Evolutionary conservation across 2,797 vertebrate species (phyloP).

Genomic region (Florisuga fusca): DNA sequence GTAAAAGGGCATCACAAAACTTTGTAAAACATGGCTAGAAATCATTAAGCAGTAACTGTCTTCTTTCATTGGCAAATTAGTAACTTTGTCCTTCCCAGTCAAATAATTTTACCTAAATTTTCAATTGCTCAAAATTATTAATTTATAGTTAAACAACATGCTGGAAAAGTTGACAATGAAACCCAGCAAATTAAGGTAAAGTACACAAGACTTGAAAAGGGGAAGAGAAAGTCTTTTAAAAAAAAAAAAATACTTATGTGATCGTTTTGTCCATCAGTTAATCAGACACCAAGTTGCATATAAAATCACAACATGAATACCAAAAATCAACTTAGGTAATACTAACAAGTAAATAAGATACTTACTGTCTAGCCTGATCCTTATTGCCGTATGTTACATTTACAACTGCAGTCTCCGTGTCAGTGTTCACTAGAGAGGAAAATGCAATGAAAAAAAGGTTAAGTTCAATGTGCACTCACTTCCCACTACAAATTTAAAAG

Average conservation of each 20-base stretch:
- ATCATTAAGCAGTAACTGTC: neutral
- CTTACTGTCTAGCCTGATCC: constrained; percentile 98
- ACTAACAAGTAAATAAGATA: constrained; percentile 24
- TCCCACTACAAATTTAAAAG: constrained; percentile 46
- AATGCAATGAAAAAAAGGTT: constrained; percentile 4
- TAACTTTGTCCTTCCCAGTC: neutral
- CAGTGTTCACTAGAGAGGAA: constrained; percentile 92
- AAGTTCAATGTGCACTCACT: constrained; percentile 18
- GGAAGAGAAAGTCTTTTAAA: neutral
- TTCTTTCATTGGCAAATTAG: neutral
- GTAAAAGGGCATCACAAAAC: neutral
- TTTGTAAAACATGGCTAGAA: neutral
- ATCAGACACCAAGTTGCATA: neutral
- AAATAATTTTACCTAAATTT: neutral
- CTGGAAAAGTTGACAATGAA: neutral
- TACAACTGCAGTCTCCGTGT: constrained; percentile 97
- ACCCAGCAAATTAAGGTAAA: neutral
- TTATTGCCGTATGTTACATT: constrained; percentile 96
- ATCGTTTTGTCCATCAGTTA: neutral
- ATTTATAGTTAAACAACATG: neutral
- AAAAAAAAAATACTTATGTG: neutral
- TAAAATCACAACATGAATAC: neutral
- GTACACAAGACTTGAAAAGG: rapidly evolving
- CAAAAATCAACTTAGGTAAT: neutral
- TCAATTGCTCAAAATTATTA: neutral